phyloP scores from a whole-genome alignment of 2,113 vertebrate species.

The Struthio camelus region DNA sequence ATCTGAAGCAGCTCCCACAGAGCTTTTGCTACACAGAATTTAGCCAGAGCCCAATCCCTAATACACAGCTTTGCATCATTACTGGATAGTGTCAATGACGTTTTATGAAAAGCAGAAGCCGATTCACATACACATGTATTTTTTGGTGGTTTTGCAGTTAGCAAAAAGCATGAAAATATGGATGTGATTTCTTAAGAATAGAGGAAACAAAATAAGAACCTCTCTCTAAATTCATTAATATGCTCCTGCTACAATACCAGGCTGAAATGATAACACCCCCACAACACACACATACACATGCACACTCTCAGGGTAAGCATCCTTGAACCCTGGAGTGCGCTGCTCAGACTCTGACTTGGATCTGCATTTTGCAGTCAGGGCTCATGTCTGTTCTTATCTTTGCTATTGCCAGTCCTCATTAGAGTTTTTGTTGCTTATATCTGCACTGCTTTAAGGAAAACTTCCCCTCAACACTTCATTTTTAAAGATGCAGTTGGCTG shows the following conservation, averaged over 20 bases:
- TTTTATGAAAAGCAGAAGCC: background rate
- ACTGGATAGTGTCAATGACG: background rate
- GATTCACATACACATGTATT: background rate
- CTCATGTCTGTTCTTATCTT: background rate
- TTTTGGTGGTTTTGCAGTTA: background rate
- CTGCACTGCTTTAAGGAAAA: background rate
- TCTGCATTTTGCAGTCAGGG: background rate
- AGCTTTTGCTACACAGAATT: background rate
- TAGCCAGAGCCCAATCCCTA: background rate
- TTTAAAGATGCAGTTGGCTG: background rate
- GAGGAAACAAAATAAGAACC: background rate
- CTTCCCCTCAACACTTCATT: background rate
- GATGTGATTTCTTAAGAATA: background rate
- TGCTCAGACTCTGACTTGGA: background rate
- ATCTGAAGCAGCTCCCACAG: background rate
- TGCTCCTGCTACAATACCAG: background rate
- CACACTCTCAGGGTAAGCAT: background rate
- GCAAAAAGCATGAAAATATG: background rate
- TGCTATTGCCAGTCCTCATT: background rate
- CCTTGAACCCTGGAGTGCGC: background rate
- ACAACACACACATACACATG: too few species aligned
- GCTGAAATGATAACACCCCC: background rate
- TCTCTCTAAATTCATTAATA: background rate
- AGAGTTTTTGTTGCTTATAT: background rate
- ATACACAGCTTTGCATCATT: background rate